phyloP scores from a whole-genome alignment of 2,113 vertebrate species.

The Garra rufa region DNA sequence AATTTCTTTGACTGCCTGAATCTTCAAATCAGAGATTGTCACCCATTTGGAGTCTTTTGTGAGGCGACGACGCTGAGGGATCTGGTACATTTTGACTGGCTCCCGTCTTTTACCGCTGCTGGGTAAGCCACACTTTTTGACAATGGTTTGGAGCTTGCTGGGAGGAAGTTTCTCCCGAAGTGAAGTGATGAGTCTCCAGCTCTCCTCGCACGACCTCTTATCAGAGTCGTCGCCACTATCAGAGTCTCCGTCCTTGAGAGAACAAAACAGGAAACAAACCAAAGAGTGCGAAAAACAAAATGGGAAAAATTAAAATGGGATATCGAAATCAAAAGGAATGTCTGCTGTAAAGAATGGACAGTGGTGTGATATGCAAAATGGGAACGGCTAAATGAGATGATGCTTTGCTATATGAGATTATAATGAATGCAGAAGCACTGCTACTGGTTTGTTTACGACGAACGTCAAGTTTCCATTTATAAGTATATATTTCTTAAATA shows the following conservation, averaged over 20 bases:
- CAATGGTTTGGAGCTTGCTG: conserved; percentile 99
- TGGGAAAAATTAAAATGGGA: conserved; percentile 78
- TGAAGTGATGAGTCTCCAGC: conserved; percentile 99
- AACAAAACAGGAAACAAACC: conserved; percentile 93
- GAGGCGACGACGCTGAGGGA: conserved; percentile 92
- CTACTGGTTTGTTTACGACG: neutral
- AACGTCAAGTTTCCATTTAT: neutral
- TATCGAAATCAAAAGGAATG: conserved; percentile 78
- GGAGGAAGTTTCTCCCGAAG: conserved; percentile 99
- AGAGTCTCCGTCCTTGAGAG: conserved; percentile 99
- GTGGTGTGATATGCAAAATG: conserved; percentile 80
- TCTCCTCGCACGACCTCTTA: conserved; percentile 99
- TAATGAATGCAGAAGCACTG: neutral
- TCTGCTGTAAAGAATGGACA: conserved; percentile 78
- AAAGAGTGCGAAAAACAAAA: conserved; percentile 79
- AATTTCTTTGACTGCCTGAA: conserved; percentile 99
- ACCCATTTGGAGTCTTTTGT: conserved; percentile 99
- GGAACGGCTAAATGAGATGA: conserved; percentile 60
- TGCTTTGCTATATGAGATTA: neutral
- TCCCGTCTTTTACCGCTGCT: conserved; percentile 98
- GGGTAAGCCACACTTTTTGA: conserved; percentile 98
- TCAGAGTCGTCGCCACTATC: conserved; percentile 99
- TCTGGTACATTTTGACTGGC: conserved; percentile 97
- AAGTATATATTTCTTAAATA: neutral
- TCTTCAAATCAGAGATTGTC: conserved; percentile 97